These are phyloP conservation scores for Zoanthus solanderi DNA, from an alignment of 92 coral and sea anemone genomes.

Conservation along the genomic window DNA sequence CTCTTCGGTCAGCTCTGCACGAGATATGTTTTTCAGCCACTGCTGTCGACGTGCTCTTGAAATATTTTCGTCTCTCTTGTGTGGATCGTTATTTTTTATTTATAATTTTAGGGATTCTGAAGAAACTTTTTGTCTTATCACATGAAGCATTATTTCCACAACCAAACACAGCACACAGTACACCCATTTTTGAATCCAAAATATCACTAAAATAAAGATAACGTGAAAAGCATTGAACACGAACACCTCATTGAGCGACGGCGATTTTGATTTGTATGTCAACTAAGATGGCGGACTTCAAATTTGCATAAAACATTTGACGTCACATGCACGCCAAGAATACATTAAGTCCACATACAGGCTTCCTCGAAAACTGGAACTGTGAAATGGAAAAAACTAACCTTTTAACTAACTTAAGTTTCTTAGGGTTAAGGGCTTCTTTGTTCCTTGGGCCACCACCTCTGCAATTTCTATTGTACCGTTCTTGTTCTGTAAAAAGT, in stretches of 20 bases:
- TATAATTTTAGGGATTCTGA: constrained; percentile 18
- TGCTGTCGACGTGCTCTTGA: constrained; percentile 47
- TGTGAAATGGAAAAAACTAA: too few relatives aligned
- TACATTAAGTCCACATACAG: too few relatives aligned
- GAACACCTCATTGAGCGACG: neutral
- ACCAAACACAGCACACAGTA: constrained; percentile 27
- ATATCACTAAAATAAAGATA: neutral
- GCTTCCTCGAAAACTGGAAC: too few relatives aligned
- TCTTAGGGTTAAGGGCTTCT: too few relatives aligned
- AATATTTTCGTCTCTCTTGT: constrained; percentile 3
- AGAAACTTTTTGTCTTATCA: constrained; percentile 10
- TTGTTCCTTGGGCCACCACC: too few relatives aligned
- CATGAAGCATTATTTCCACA: constrained; percentile 23
- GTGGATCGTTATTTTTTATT: constrained; percentile 15
- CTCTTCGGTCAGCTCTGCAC: constrained; percentile 60
- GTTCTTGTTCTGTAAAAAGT: too few relatives aligned
- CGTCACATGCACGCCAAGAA: constrained; percentile 32
- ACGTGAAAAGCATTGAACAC: neutral
- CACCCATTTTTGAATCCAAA: neutral
- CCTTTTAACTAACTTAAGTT: too few relatives aligned
- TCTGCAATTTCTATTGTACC: too few relatives aligned
- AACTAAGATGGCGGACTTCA: constrained; percentile 26
- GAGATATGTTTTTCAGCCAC: constrained; percentile 18
- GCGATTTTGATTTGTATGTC: constrained; percentile 2
- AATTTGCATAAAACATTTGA: neutral